Conservation (phyloP, 2,797 vertebrate genomes). For the Cuniculus paca region DNA sequence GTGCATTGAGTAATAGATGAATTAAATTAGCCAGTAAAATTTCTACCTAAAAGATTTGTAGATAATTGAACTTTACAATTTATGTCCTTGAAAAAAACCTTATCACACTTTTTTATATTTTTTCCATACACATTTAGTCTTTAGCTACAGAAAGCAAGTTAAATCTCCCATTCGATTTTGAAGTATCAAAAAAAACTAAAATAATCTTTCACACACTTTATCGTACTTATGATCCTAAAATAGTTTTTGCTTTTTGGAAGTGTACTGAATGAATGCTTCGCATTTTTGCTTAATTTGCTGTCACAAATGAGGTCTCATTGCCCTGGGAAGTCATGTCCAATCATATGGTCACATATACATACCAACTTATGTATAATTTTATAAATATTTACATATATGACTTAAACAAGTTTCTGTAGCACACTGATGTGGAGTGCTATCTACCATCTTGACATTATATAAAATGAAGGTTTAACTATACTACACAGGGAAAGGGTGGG, state of each 20-base stretch:
- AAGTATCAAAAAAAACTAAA: neutral
- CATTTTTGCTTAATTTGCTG: neutral
- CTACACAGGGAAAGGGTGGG: neutral
- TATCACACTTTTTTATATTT: neutral
- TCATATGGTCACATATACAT: neutral
- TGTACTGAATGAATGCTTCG: neutral
- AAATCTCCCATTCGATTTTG: neutral
- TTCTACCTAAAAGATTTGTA: neutral
- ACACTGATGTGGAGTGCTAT: neutral
- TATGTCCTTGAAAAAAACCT: neutral
- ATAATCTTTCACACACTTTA: neutral
- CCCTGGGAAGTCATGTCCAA: fast-evolving
- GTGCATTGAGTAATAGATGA: neutral
- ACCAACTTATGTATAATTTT: neutral
- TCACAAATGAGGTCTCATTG: neutral
- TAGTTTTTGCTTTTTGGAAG: neutral
- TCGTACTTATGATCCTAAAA: neutral
- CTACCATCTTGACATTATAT: neutral
- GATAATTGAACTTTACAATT: neutral
- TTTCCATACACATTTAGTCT: neutral
- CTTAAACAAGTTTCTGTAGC: neutral
- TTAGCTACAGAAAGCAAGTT: neutral
- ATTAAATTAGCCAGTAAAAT: neutral
- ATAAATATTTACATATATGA: neutral
- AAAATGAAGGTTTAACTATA: neutral